Evolutionary conservation across 2,888 invertebrate genomes (phyloP).

Genomic region (Schizaphis graminum): DNA sequence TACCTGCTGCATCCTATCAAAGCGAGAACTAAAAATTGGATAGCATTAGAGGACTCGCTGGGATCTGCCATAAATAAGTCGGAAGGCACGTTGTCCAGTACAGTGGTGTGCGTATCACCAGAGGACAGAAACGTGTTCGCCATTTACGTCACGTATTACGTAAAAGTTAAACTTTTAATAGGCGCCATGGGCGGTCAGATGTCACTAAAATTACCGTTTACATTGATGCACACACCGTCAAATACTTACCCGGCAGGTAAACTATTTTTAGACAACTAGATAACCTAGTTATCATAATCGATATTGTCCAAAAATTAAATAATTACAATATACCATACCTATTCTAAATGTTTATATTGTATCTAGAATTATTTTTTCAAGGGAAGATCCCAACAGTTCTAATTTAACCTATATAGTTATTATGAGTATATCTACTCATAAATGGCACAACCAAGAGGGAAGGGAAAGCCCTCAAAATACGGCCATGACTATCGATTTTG

Average conservation of each 20-base stretch:
- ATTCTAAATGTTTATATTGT: not conserved
- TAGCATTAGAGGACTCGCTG: constrained; percentile 88
- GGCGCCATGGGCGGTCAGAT: constrained; percentile 87
- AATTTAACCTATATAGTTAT: not conserved
- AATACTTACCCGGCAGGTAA: constrained; percentile 73
- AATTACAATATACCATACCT: not conserved
- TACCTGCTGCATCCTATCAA: constrained; percentile 80
- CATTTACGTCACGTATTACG: constrained; percentile 92
- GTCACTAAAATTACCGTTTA: constrained; percentile 85
- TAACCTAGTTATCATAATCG: not conserved
- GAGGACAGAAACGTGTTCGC: constrained; percentile 90
- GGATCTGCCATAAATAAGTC: constrained; percentile 73
- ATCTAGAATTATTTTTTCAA: not conserved
- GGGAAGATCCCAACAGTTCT: not conserved
- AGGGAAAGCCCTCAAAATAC: not conserved
- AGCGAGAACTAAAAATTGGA: constrained; percentile 91
- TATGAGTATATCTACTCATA: too few species aligned
- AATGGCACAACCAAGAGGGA: not conserved
- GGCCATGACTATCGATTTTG: not conserved
- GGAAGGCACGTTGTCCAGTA: constrained; percentile 74
- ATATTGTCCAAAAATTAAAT: not conserved
- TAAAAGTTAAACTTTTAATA: constrained; percentile 85
- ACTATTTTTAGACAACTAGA: not conserved
- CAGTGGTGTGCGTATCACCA: constrained; percentile 75
- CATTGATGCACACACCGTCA: constrained; percentile 82